Evolutionary conservation across 2,888 invertebrate genomes (phyloP).

Genomic region (Drosophila nr. fundita): DNA sequence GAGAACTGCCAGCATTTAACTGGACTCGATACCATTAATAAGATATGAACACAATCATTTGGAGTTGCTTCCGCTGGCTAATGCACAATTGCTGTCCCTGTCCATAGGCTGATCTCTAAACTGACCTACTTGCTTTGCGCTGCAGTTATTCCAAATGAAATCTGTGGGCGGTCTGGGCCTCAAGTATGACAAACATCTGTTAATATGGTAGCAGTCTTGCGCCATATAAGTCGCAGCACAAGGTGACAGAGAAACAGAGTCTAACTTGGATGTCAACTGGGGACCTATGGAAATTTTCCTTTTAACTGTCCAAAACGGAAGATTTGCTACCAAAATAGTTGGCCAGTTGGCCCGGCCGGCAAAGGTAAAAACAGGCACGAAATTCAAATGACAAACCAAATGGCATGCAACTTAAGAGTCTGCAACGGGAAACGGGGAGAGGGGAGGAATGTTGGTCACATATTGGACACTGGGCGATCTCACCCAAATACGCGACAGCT

Average conservation of each 20-base stretch:
- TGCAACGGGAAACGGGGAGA: neutral
- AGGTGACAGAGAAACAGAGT: conserved; percentile 34
- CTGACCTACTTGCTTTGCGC: conserved; percentile 43
- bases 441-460: conserved; percentile 19
- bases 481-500: conserved; percentile 79
- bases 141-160: conserved; percentile 21
- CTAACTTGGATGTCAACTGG: neutral
- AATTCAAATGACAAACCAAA: conserved; percentile 65
- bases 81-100: conserved; percentile 54
- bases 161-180: conserved; percentile 50
- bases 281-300: conserved; percentile 58
- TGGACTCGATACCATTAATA: conserved; percentile 60
- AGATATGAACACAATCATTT: conserved; percentile 47
- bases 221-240: conserved; percentile 54
- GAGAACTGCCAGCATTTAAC: conserved; percentile 28
- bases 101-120: conserved; percentile 18
- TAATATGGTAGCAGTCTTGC: conserved; percentile 49
- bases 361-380: conserved; percentile 62
- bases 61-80: conserved; percentile 58
- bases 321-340: conserved; percentile 25
- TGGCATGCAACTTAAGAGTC: conserved; percentile 7
- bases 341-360: conserved; percentile 39
- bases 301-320: conserved; percentile 40
- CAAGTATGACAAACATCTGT: conserved; percentile 53
- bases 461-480: conserved; percentile 72